Conservation (phyloP, 2,797 vertebrate genomes). For the Coreius guichenoti region DNA sequence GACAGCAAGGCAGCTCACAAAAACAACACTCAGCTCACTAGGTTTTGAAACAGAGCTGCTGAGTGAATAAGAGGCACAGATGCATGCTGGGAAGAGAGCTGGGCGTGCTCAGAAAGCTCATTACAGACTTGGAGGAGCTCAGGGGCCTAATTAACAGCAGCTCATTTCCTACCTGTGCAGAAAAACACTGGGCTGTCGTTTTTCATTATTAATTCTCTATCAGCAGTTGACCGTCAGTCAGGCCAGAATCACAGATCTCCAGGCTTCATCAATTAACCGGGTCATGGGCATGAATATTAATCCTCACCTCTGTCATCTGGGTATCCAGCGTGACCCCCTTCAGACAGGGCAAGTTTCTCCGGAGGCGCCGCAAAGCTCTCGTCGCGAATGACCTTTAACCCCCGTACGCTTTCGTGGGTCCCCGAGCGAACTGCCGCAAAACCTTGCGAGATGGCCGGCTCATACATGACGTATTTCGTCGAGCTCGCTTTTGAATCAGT, state of each 20-base stretch:
- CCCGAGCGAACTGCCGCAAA: neutral
- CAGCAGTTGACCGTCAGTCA: constrained; percentile 60
- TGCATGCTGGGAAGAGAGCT: constrained; percentile 39
- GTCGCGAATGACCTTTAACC: constrained; percentile 36
- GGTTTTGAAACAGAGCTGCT: neutral
- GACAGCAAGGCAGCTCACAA: neutral
- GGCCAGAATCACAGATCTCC: constrained; percentile 45
- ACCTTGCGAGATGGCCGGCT: neutral
- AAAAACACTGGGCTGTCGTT: constrained; percentile 63
- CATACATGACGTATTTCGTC: neutral
- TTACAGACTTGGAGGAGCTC: constrained; percentile 64
- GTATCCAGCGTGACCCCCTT: constrained; percentile 19
- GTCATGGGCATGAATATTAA: constrained; percentile 65
- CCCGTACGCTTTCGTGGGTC: neutral
- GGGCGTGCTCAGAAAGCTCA: constrained; percentile 59
- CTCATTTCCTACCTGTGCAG: constrained; percentile 64
- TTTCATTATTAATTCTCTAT: constrained; percentile 69
- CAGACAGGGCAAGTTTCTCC: constrained; percentile 15
- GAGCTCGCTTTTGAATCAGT: neutral
- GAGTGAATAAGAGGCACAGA: neutral
- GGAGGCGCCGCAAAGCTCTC: constrained; percentile 11
- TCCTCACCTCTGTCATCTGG: constrained; percentile 59
- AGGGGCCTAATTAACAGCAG: constrained; percentile 65
- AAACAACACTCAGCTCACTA: neutral
- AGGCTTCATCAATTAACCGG: constrained; percentile 59